Evolutionary conservation across 2,888 invertebrate genomes (phyloP).

Genomic region (Mesochorus sp.): DNA sequence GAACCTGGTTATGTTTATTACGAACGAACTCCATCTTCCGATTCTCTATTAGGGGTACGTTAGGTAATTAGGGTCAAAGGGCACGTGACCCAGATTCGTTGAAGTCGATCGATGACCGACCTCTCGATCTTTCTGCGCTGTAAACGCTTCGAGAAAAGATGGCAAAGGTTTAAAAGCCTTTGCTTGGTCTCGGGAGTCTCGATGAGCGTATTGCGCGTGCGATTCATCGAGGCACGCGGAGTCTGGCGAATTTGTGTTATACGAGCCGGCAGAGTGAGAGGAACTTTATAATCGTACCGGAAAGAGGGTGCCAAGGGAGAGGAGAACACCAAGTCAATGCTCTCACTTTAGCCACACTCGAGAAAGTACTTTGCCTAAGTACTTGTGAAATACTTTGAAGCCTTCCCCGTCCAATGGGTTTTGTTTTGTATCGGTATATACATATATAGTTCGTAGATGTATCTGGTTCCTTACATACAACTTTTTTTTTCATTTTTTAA

Average conservation of each 20-base stretch:
- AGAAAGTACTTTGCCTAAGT: conserved; percentile 36
- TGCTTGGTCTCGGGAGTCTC: conserved; percentile 6
- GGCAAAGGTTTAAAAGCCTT: background rate
- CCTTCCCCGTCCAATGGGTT: background rate
- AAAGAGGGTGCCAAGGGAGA: background rate
- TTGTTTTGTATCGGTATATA: background rate
- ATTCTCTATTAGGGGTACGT: background rate
- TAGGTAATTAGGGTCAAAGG: conserved; percentile 35
- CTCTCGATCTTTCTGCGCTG: conserved; percentile 50
- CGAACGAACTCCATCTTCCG: background rate
- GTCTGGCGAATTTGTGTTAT: conserved; percentile 25
- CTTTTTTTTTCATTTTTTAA: background rate
- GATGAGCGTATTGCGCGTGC: conserved; percentile 33
- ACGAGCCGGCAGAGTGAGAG: conserved; percentile 4
- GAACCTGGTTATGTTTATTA: no score
- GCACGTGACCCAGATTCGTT: conserved; percentile 37
- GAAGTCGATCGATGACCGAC: conserved; percentile 46
- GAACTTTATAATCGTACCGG: conserved; percentile 22
- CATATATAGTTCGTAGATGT: background rate
- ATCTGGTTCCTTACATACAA: background rate
- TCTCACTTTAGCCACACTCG: conserved; percentile 36
- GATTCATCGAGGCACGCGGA: conserved; percentile 8
- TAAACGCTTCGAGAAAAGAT: background rate
- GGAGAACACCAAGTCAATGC: conserved; percentile 23
- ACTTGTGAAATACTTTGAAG: conserved; percentile 42